Evolutionary conservation across 2,888 invertebrate genomes (phyloP), one percentile per base, ranked within the genome.

Genomic region (Conistra vaccinii): DNA sequence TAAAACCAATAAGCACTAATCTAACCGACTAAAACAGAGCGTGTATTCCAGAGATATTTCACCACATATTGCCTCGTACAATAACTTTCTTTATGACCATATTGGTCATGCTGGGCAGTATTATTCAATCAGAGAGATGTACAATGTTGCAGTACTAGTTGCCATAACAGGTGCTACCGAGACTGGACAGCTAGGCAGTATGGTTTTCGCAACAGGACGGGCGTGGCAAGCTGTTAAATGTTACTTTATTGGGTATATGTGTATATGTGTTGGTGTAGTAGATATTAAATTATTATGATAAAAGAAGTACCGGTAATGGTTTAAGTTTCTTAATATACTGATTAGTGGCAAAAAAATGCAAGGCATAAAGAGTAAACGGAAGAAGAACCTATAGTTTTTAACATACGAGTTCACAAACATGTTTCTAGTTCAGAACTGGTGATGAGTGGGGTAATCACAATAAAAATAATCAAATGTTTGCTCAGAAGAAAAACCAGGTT

Each of bases 101-200:
- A 55, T 74, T 63, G 69, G 61, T 77, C n/a, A 58, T 63, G 57
- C 72, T 72, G 51, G 73, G 55, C 60, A 61, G 58, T 69, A 73
- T 83, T 81, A 85, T 83, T 86, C 73, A 85, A 86, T 85, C 81
- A 81, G 26, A 39, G 72, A 65, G 76, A 76, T 80, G 82, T 75
- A 80, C 78, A 84, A 84, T 71, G 85, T 83, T 80, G 80, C 57
- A 57, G 62, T 39, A 72, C 85, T 48, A 69, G 85, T 85, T 73
- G 75, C 85, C 83, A 67, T 86, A 86, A 80, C 74, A 71, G 84
- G 84, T 72, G 66, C 62, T 83, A 69, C 69, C 42, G 58, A 63
- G 61, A 42, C 61, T 76, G 70, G 45, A n/a, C 51, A 70, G 32
- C 20, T 72, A 61, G n/a, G 70, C 45, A 63, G 48, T 70, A 35